Evolutionary conservation across 2,113 vertebrate genomes (phyloP).

Genomic region (Crocuta crocuta): DNA sequence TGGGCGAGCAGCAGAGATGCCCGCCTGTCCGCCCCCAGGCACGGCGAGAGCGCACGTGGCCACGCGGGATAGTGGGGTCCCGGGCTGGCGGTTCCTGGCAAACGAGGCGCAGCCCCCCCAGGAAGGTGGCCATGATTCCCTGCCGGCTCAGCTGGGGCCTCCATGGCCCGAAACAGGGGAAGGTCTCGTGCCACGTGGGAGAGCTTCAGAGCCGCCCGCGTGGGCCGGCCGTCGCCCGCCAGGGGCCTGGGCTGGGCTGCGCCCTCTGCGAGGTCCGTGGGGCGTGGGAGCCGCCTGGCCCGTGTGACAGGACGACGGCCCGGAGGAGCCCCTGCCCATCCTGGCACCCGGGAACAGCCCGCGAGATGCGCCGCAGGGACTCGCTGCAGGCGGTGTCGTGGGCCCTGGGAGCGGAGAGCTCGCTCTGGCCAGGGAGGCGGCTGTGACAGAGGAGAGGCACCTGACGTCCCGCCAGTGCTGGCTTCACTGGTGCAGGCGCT

Average conservation of each 20-base stretch:
- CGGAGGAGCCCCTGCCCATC: neutral
- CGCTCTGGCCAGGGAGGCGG: neutral
- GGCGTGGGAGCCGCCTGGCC: neutral
- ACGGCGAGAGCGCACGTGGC: neutral
- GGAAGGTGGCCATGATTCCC: neutral
- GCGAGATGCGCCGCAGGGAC: too few relatives aligned
- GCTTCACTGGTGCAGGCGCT: neutral
- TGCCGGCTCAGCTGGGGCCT: too few relatives aligned
- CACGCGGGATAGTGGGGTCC: neutral
- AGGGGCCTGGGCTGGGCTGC: neutral
- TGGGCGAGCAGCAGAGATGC: neutral
- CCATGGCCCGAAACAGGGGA: too few relatives aligned
- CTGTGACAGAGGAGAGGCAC: neutral
- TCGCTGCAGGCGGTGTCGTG: neutral
- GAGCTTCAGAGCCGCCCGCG: neutral
- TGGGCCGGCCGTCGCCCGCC: neutral
- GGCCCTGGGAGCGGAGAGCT: neutral
- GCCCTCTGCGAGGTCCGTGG: too few relatives aligned
- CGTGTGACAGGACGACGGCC: neutral
- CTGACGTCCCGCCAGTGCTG: neutral
- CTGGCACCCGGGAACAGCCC: neutral
- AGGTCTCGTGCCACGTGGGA: neutral
- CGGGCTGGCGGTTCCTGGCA: too few relatives aligned
- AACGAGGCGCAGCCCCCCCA: fast-evolving
- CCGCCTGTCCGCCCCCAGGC: too few relatives aligned